Base-by-base conservation (phyloP, 2,113 vertebrate species). In the Aix galericulata region DNA sequence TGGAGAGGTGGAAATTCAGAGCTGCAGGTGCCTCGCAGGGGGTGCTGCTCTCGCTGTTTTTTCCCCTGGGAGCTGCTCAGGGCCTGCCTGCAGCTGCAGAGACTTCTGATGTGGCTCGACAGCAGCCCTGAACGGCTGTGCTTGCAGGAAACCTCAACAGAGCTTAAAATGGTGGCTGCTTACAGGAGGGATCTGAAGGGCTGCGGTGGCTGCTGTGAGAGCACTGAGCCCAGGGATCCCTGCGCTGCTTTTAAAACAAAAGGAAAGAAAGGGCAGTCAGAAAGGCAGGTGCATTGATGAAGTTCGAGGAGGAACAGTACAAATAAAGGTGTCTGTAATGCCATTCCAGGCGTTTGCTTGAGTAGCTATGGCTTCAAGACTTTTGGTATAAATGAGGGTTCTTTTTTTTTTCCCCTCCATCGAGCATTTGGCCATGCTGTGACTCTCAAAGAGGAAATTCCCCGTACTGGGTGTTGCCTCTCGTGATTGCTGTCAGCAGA, bases 11-110 rank as follows among this genome's bases (percentile, higher is more conserved):
- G 9, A 4, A 25, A 6, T 23, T 13, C 42, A 4, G 4, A 56
- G 1, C 4, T 0, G 6, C 21, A n/a, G 26, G 36, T 31, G 11
- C 21, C 32, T 32, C 1, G 12, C 46, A 9, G 29, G 60, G 34
- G 18, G 3, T 26, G 23, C 9, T 25, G 18, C 9, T 29, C 71
- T n/a, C 29, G 5, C 27, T 52, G 16, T 23, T 42, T 17, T 17
- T 48, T 48, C 46, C 20, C 11, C 3, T 8, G 27, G 27, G 66
- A 23, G 50, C 42, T 58, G 68, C 77, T 32, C 55, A 1, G 38
- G 55, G 32, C 1, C 40, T n/a, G 48, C n/a, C 48, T 36, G 6
- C 40, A 10, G 15, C 67, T 50, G 59, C 8, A 17, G 68, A 11
- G 13, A 5, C 36, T 23, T 15, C 79, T 69, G 78, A 32, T 59